Evolutionary conservation across 2,888 invertebrate genomes (phyloP), one percentile per base, ranked within the genome.

Genomic region (Xylota sylvarum): DNA sequence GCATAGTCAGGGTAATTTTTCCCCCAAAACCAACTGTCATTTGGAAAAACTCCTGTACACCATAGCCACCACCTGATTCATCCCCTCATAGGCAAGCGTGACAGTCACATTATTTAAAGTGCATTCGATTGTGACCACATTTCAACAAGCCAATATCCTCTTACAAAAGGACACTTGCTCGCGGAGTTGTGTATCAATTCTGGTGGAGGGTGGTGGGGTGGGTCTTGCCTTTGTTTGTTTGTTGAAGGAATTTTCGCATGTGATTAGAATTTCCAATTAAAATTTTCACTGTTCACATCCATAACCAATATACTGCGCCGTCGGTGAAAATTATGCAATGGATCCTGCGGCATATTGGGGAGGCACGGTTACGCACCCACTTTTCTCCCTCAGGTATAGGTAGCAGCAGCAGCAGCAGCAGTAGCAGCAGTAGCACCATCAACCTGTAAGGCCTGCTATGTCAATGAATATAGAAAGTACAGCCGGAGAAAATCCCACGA

Each of bases 401-500:
- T 60, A 27, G 12, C n/a, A n/a, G 23, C 23, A 23, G 23, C 23
- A 23, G 10, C 7, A 46, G 52, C 9, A 67, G 27, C 35, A 52
- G n/a, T n/a, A n/a, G 23, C 23, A 23, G 23, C 23, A 23, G 10
- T 12, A 46, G 52, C 9, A 67, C 14, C 35, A 52, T 50, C 50
- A 50, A 82, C 72, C 35, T 70, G 70, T 56, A 23, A 62, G 56
- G 64, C 60, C 50, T 30, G 23, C 23, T 32, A 50, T 77, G 60
- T 52, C 78, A 55, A 78, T 78, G 55, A 62, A 62, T 60, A 78
- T 84, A 62, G 90, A 91, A 90, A 90, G 89, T 89, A 89, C 90
- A 90, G 90, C 90, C 91, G 91, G 89, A 78, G 88, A 88, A 89
- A 90, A 90, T 91, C 91, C 91, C 91, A 91, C 89, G 90, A 89